These are phyloP conservation scores for Pelmatolapia mariae DNA, from an alignment of 2,113 vertebrate genomes.

Conservation along the genomic window DNA sequence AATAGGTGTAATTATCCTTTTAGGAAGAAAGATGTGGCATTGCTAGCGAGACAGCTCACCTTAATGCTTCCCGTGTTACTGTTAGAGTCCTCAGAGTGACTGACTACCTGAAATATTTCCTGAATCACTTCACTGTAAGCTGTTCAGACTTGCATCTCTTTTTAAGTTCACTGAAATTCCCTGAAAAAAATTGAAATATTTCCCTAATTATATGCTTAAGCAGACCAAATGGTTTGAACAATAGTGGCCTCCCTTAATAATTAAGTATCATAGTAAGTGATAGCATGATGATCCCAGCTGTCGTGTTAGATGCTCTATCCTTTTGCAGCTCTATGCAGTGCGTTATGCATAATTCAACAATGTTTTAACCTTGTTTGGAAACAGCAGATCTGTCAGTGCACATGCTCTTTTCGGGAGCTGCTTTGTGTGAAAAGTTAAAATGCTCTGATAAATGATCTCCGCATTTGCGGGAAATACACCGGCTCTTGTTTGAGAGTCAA, in stretches of 20 bases:
- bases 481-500: not conserved
- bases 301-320: constrained; percentile 21
- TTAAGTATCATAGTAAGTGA: constrained; percentile 42
- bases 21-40: not conserved
- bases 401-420: not conserved
- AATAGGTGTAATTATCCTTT: not conserved
- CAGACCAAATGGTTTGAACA: not conserved
- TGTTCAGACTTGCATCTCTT: not conserved
- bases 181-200: not conserved
- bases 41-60: not conserved
- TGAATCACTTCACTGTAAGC: not conserved
- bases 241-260: constrained; percentile 32
- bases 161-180: not conserved
- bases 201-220: constrained; percentile 14
- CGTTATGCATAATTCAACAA: constrained; percentile 23
- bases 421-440: not conserved
- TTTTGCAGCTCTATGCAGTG: not conserved
- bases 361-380: constrained; percentile 8
- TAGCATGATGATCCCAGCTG: constrained; percentile 1
- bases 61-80: not conserved
- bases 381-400: not conserved
- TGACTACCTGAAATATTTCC: not conserved
- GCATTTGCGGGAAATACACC: not conserved
- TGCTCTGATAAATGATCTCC: not conserved
- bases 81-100: not conserved